A percentile compares a stretch with the other conserved stretches of the same genome.
phyloP scores from a whole-genome alignment of 2,888 invertebrate species.

The Arenicola marina region DNA sequence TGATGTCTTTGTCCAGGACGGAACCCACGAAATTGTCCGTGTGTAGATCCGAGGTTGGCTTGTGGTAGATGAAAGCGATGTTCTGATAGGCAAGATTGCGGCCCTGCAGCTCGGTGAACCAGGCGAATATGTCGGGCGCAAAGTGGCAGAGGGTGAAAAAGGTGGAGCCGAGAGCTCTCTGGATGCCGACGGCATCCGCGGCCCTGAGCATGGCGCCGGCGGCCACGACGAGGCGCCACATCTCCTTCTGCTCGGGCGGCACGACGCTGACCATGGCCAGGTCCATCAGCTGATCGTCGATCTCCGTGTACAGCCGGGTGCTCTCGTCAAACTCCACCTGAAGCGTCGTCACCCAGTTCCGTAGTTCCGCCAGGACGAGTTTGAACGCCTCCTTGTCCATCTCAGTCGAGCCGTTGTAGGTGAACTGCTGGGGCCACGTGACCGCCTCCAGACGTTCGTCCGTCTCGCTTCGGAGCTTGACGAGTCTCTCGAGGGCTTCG shows the following conservation, averaged over 20 bases:
- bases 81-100: not conserved
- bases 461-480: no score
- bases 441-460: no score
- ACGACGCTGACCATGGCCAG: conserved; percentile 4
- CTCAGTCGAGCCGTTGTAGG: not conserved
- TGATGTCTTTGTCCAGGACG: conserved; percentile 1
- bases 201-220: conserved; percentile 14
- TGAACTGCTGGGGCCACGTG: not conserved
- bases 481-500: no score
- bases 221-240: conserved; percentile 19
- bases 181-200: conserved; percentile 26
- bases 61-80: conserved; percentile 15
- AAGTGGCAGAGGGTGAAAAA: conserved; percentile 18
- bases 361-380: not conserved
- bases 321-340: not conserved
- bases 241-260: conserved; percentile 10
- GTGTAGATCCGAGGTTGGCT: not conserved
- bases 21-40: not conserved
- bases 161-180: conserved; percentile 26
- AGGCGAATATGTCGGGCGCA: not conserved
- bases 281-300: conserved; percentile 11
- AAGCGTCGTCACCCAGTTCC: not conserved
- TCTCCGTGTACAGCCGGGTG: conserved; percentile 23
- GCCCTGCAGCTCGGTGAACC: conserved; percentile 19
- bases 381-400: not conserved